These are phyloP conservation scores for Phocides pigmalion DNA, from an alignment of 1,140 invertebrate genomes.

Conservation along the genomic window DNA sequence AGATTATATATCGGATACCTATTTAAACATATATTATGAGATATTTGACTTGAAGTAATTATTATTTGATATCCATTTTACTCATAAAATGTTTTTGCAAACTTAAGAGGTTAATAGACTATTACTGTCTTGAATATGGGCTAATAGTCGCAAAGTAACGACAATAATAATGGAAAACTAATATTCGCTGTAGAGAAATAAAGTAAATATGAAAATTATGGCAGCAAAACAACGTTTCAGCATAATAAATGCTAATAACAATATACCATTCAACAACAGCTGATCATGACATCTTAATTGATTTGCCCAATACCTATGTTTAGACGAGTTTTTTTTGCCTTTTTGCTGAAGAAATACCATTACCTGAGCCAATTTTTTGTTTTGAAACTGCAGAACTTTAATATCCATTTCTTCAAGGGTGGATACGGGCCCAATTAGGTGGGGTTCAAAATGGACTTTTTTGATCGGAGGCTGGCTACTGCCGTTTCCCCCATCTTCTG, in stretches of 20 bases:
- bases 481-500: constrained; percentile 84
- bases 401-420: constrained; percentile 98
- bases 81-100: too few relatives aligned
- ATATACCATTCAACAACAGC: constrained; percentile 45
- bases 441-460: constrained; percentile 97
- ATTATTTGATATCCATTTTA: too few relatives aligned
- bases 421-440: constrained; percentile 95
- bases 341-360: constrained; percentile 28
- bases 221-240: constrained; percentile 9
- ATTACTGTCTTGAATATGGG: too few relatives aligned
- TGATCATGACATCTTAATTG: constrained; percentile 50
- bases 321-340: neutral
- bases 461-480: constrained; percentile 90
- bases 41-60: too few relatives aligned
- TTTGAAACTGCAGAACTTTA: constrained; percentile 98
- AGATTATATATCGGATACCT: too few relatives aligned
- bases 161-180: too few relatives aligned
- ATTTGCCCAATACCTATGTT: neutral
- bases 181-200: too few relatives aligned
- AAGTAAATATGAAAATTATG: neutral
- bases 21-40: too few relatives aligned
- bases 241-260: constrained; percentile 6
- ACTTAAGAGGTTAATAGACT: too few relatives aligned
- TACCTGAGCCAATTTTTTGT: constrained; percentile 97
- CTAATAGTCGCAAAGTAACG: too few relatives aligned